Percentiles rank a stretch among this genome's conserved stretches.
Conservation (phyloP, 35 echinoderm and acorn worm species). For the Apostichopus californicus region DNA sequence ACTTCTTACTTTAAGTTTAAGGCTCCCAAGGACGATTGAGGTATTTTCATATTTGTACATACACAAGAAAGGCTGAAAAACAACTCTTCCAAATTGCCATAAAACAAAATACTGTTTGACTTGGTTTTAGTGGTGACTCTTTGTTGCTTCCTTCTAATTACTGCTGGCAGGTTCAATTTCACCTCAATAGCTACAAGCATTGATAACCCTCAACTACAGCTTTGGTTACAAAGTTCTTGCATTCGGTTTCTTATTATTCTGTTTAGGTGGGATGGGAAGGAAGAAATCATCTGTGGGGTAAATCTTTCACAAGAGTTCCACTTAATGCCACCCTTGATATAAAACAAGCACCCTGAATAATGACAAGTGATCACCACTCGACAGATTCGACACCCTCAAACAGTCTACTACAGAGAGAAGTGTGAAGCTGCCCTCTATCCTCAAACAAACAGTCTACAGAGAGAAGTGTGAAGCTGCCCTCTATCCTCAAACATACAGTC, state of each 20-base stretch:
- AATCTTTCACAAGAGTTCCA: not conserved
- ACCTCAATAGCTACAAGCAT: not conserved
- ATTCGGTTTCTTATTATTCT: not conserved
- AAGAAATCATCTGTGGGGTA: not conserved
- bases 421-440: not conserved
- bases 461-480: too few relatives aligned
- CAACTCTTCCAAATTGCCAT: too few relatives aligned
- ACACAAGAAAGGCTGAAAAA: not conserved
- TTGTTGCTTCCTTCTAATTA: not conserved
- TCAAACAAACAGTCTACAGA: too few relatives aligned
- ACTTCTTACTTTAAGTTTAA: not conserved
- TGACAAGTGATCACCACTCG: not conserved
- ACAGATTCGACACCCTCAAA: not conserved
- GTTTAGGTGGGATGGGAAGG: not conserved
- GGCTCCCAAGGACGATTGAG: not conserved
- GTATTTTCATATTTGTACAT: not conserved
- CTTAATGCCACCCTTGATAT: slow-evolving; percentile 11
- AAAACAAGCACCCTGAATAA: not conserved
- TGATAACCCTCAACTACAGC: not conserved
- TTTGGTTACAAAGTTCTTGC: not conserved
- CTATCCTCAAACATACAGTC: too few relatives aligned
- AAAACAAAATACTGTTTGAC: not conserved
- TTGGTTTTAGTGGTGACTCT: not conserved
- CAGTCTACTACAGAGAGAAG: not conserved
- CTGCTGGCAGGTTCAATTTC: slow-evolving; percentile 7